Base-by-base conservation (phyloP, 2,888 invertebrate species). In the Strigamia maritima region DNA sequence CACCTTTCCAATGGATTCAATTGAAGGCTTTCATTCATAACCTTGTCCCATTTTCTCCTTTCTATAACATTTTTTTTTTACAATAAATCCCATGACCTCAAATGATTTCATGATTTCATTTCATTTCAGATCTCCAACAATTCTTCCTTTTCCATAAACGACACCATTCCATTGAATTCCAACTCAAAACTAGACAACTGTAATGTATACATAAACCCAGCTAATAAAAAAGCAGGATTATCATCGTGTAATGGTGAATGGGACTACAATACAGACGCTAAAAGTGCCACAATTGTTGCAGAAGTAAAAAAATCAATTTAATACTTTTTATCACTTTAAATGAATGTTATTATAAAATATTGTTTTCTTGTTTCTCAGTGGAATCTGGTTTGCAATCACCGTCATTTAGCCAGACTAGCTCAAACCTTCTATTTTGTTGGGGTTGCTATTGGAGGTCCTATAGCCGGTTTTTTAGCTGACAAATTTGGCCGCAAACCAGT, bases 401-500 rank as follows among this genome's bases (percentile, higher is more conserved):
- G 28, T 14, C 77, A 77, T 40, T 70, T 76, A 22, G 74, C 75
- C 12, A 31, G 54, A 12, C 44, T 81, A 24, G 22, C 80, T 4
- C 65, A 44, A 3, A 80, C 79, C 26, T 26, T 80, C 14, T 81
- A 78, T 38, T 80, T 80, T 54, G 75, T 76, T 24, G 81, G 81
- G 16, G 65, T 81, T 19, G 38, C 80, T 7, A 16, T 80, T 16
- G 81, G 81, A 44, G 80, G 79, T 16, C 79, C 80, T 22, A 38
- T 80, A 28, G 70, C 75, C 31, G 80, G 81, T 10, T 79, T 75
- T 24, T 26, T 80, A 24, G 76, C 81, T 2, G 81, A 81, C 28
- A 76, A 35, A n/a, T 76, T 81, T 35, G 81, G 81, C 12, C 60
- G 81, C 16, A 81, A 81, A 54, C 65, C 74, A n/a, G 74, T 80